These are phyloP conservation scores for Lota lota DNA, from an alignment of 2,113 vertebrate species.

Conservation along the genomic window DNA sequence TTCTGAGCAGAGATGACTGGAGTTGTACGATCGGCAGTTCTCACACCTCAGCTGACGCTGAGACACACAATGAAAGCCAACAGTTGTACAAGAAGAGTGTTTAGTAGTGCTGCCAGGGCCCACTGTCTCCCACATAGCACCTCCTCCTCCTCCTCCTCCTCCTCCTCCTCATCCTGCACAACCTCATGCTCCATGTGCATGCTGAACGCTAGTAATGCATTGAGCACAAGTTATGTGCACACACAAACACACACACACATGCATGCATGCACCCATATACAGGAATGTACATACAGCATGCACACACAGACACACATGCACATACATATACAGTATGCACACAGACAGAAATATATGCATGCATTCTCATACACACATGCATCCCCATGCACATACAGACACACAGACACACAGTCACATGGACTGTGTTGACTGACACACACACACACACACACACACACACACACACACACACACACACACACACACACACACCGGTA, in stretches of 20 bases:
- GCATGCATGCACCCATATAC: neutral
- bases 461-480: constrained; percentile 5
- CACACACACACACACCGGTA: no score
- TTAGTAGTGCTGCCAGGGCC: no score
- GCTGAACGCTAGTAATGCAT: neutral
- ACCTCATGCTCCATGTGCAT: no score
- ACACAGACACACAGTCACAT: neutral
- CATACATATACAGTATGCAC: constrained; percentile 11
- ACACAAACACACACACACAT: constrained; percentile 5
- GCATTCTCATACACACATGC: neutral
- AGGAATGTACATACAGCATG: constrained; percentile 5
- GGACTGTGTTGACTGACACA: constrained; percentile 6
- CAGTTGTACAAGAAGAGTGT: no score
- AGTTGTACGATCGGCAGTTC: no score
- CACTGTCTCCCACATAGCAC: no score
- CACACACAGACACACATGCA: constrained; percentile 13
- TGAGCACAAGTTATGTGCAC: neutral
- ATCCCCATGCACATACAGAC: neutral
- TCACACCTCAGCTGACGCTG: no score
- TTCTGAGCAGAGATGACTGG: no score
- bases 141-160: no score
- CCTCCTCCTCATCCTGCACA: no score
- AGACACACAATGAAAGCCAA: no score
- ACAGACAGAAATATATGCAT: constrained; percentile 8
- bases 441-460: constrained; percentile 11